A percentile compares a stretch with the other conserved stretches of the same genome.
phyloP scores from a whole-genome alignment of 1,140 invertebrate genomes.

The Adelges cooleyi region DNA sequence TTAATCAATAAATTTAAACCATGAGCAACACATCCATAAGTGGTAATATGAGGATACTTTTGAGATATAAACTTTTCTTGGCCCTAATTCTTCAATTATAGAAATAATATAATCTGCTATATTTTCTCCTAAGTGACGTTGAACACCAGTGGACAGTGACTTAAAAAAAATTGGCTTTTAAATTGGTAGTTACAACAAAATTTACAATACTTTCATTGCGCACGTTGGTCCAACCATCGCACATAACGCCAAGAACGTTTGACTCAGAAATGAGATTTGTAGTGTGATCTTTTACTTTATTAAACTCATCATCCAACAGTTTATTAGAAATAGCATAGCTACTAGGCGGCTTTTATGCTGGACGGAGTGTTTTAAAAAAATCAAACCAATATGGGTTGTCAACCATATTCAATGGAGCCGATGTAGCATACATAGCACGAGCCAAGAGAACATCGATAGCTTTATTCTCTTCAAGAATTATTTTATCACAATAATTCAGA shows the following conservation, averaged over 20 bases:
- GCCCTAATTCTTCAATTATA: slow-evolving; percentile 34
- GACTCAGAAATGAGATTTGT: slow-evolving; percentile 27
- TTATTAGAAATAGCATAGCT: slow-evolving; percentile 28
- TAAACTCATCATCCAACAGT: slow-evolving; percentile 30
- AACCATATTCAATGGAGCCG: background rate
- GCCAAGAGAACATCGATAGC: background rate
- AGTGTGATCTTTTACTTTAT: background rate
- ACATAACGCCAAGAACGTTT: background rate
- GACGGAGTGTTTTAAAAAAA: too few relatives aligned
- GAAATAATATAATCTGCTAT: slow-evolving; percentile 32
- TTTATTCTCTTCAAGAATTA: background rate
- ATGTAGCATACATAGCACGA: background rate
- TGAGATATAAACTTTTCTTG: slow-evolving; percentile 32
- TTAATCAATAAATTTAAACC: background rate
- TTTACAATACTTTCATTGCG: background rate
- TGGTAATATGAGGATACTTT: slow-evolving; percentile 4
- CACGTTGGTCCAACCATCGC: background rate
- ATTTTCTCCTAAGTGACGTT: slow-evolving; percentile 33
- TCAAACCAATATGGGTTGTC: background rate
- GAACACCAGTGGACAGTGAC: slow-evolving; percentile 30
- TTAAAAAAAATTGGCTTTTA: slow-evolving; percentile 35
- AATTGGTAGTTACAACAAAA: slow-evolving; percentile 21
- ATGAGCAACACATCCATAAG: slow-evolving; percentile 7
- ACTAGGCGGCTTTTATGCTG: background rate
- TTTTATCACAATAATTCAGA: too few relatives aligned